phyloP scores from a whole-genome alignment of 1,140 invertebrate genomes.

The Rhynchophorus ferrugineus region DNA sequence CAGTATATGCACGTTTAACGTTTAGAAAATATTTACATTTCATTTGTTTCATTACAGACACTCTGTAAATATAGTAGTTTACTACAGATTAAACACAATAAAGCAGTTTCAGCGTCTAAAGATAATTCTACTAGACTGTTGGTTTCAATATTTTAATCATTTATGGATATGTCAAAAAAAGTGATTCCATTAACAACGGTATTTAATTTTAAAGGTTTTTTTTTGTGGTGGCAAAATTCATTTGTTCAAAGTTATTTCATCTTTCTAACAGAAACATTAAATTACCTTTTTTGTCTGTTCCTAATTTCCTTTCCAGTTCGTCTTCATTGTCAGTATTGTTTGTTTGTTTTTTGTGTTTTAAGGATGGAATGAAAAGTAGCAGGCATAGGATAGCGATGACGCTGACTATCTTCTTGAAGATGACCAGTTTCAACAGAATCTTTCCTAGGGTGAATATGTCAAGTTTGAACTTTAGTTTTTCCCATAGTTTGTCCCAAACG shows the following conservation, averaged over 20 bases:
- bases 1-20: not conserved
- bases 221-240: no score
- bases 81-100: no score
- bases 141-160: no score
- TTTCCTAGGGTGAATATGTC: slow-evolving; percentile 64
- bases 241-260: no score
- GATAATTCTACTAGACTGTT: no score
- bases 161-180: not conserved
- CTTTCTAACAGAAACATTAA: not conserved
- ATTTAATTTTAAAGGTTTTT: no score
- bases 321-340: slow-evolving; percentile 11
- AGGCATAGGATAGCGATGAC: slow-evolving; percentile 66
- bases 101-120: no score
- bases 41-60: no score
- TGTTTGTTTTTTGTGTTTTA: slow-evolving; percentile 43
- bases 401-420: slow-evolving; percentile 71
- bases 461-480: slow-evolving; percentile 49
- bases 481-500: slow-evolving; percentile 42
- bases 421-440: slow-evolving; percentile 60
- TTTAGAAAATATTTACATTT: no score
- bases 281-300: slow-evolving; percentile 3
- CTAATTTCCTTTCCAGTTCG: slow-evolving; percentile 11
- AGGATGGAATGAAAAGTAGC: slow-evolving; percentile 63
- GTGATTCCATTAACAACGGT: no score
- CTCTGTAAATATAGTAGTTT: no score